Conservation (phyloP, 2,797 vertebrate species). For the Chelonia mydas region DNA sequence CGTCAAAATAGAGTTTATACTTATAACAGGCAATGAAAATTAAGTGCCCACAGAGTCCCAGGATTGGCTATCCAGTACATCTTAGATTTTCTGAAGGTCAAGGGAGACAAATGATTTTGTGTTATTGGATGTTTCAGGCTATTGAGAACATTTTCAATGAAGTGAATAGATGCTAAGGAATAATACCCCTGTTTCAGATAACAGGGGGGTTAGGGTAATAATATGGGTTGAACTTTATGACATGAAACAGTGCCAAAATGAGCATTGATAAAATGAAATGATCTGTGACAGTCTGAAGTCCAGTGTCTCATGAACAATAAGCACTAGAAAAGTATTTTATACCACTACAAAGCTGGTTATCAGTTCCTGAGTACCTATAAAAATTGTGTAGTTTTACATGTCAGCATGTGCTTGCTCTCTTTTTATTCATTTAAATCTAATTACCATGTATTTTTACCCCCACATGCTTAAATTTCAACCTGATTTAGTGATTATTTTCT, state of each 20-base stretch:
- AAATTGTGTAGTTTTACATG: rapidly evolving
- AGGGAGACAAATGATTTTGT: not conserved
- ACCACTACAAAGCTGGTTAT: not conserved
- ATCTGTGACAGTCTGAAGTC: rapidly evolving
- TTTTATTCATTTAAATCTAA: not conserved
- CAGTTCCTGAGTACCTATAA: not conserved
- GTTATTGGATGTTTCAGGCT: not conserved
- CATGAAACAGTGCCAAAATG: rapidly evolving
- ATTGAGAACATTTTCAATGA: not conserved
- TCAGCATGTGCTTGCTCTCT: not conserved
- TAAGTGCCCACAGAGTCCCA: not conserved
- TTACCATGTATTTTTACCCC: not conserved
- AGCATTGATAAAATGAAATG: rapidly evolving
- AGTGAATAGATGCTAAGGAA: not conserved
- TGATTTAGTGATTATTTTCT: not conserved
- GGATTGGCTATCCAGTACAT: slow-evolving; percentile 10
- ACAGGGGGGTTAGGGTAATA: rapidly evolving
- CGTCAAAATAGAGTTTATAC: not conserved
- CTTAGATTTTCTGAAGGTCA: not conserved
- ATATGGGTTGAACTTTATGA: rapidly evolving
- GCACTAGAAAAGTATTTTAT: not conserved
- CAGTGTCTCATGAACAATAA: rapidly evolving
- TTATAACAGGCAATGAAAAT: slow-evolving; percentile 13
- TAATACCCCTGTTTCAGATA: not conserved
- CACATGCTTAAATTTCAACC: not conserved